A percentile compares a stretch with the other conserved stretches of the same genome.
Conservation (phyloP, 1,140 invertebrate species). For the Drosophila albomicans region DNA sequence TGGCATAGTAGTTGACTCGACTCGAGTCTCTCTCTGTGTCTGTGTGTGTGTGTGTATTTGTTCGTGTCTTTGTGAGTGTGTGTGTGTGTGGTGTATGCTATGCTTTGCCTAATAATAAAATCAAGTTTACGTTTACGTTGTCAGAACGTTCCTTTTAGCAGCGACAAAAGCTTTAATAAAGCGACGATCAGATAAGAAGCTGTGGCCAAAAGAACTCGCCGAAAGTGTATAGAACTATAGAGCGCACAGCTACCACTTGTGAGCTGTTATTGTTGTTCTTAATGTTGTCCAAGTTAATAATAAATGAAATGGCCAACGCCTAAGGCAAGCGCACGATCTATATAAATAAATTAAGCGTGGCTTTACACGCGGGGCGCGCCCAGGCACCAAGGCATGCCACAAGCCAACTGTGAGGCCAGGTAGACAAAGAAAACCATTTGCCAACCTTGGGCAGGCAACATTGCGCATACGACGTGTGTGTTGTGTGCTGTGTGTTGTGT, state of each 20-base stretch:
- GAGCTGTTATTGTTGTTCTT: conserved; percentile 22
- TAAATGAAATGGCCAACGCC: conserved; percentile 78
- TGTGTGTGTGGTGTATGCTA: neutral
- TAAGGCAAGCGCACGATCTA: conserved; percentile 77
- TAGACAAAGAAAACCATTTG: conserved; percentile 60
- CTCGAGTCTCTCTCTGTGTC: neutral
- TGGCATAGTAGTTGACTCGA: conserved; percentile 43
- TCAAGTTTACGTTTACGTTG: conserved; percentile 80
- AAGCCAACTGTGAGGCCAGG: conserved; percentile 10
- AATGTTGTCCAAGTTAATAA: conserved; percentile 51
- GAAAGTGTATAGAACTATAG: conserved; percentile 25
- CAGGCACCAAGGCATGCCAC: conserved; percentile 39
- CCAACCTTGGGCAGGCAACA: conserved; percentile 42
- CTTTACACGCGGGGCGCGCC: conserved; percentile 74
- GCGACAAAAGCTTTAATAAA: conserved; percentile 79
- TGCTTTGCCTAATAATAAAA: conserved; percentile 74
- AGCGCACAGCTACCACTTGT: conserved; percentile 9
- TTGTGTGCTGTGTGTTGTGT: neutral
- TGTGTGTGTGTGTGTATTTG: neutral
- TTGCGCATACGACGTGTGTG: conserved; percentile 39
- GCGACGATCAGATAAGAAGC: conserved; percentile 77
- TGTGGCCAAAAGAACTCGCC: conserved; percentile 45
- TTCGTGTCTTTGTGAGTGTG: neutral
- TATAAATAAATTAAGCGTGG: conserved; percentile 73
- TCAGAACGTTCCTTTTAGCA: conserved; percentile 59